phyloP scores from a whole-genome alignment of 2,888 invertebrate species.

The Drosophila neonasuta region DNA sequence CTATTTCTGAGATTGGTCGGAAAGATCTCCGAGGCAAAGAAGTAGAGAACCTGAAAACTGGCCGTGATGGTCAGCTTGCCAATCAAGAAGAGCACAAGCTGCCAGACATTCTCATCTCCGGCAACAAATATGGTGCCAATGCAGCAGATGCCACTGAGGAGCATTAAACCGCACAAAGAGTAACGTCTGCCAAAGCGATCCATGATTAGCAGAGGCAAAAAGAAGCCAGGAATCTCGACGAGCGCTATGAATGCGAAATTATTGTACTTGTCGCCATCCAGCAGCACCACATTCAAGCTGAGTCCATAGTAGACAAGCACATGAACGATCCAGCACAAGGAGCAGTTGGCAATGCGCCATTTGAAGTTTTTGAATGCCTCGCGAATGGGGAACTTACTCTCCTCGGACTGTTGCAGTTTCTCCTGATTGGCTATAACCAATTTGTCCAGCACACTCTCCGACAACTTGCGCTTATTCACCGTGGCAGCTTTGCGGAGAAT shows the following conservation, averaged over 20 bases:
- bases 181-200: constrained; percentile 86
- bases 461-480: constrained; percentile 85
- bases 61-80: constrained; percentile 87
- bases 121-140: constrained; percentile 76
- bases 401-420: constrained; percentile 70
- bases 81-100: constrained; percentile 83
- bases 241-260: constrained; percentile 86
- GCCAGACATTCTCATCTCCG: constrained; percentile 57
- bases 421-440: constrained; percentile 73
- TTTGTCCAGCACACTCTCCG: constrained; percentile 83
- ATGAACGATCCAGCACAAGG: constrained; percentile 91
- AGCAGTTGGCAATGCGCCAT: constrained; percentile 84
- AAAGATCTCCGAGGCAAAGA: constrained; percentile 88
- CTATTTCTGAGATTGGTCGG: constrained; percentile 87
- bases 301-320: constrained; percentile 91
- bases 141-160: constrained; percentile 84
- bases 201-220: constrained; percentile 85
- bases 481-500: constrained; percentile 85
- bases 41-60: constrained; percentile 87
- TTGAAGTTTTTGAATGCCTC: constrained; percentile 77
- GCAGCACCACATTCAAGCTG: constrained; percentile 88
- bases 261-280: constrained; percentile 88
- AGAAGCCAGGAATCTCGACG: constrained; percentile 89
- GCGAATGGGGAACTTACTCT: constrained; percentile 77
- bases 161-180: constrained; percentile 85